A percentile compares a stretch with the other conserved stretches of the same genome.
phyloP scores from a whole-genome alignment of 2,888 invertebrate species.

The Monoplex corrugatus region DNA sequence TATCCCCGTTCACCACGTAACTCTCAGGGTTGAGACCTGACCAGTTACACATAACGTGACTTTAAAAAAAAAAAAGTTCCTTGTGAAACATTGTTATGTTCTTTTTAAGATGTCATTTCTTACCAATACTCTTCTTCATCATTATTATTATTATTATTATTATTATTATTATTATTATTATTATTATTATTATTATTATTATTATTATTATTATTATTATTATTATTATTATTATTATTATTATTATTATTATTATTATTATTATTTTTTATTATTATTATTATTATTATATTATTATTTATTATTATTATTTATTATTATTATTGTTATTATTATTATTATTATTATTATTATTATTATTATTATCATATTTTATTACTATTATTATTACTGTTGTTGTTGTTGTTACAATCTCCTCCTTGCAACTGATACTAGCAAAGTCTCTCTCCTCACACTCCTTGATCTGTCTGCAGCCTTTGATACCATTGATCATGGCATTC shows the following conservation, averaged over 20 bases:
- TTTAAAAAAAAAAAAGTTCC: too few species aligned
- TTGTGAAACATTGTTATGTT: too few species aligned
- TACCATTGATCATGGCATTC: too few species aligned
- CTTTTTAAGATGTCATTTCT: too few species aligned
- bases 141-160: slow-evolving; percentile 36
- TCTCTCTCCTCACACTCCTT: too few species aligned
- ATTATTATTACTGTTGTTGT: too few species aligned
- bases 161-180: slow-evolving; percentile 37
- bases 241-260: background rate
- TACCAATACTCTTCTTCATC: background rate
- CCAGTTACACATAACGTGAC: background rate
- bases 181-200: background rate
- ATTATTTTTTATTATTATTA: too few species aligned
- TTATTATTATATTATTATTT: too few species aligned
- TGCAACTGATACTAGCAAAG: too few species aligned
- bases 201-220: background rate
- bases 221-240: background rate
- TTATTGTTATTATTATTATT: slow-evolving; percentile 38
- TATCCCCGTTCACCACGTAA: slow-evolving; percentile 48
- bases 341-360: slow-evolving; percentile 36
- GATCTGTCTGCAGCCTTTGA: too few species aligned
- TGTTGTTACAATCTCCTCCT: too few species aligned
- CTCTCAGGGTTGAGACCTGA: background rate
- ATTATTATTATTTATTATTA: background rate
- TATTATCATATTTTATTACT: too few species aligned